A percentile compares a stretch with the other conserved stretches of the same genome.
phyloP scores from a whole-genome alignment of 1,140 invertebrate genomes.

The Drosophila eugracilis region DNA sequence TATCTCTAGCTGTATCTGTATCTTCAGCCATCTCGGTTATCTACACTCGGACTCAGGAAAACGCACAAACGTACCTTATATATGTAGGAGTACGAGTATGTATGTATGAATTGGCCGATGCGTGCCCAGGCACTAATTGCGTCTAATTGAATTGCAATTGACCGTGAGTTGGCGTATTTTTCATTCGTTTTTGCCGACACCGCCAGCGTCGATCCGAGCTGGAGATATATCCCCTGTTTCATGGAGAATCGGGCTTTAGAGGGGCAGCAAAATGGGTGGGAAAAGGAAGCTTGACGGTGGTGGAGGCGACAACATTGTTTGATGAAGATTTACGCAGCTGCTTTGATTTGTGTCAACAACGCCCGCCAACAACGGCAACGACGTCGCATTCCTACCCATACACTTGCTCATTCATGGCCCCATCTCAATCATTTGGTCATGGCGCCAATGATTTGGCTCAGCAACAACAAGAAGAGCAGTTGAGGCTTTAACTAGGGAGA shows the following conservation, averaged over 20 bases:
- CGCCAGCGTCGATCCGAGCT: slow-evolving; percentile 24
- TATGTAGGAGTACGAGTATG: slow-evolving; percentile 1
- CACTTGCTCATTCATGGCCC: slow-evolving; percentile 48
- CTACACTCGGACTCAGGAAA: slow-evolving; percentile 11
- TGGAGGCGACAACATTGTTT: slow-evolving; percentile 40
- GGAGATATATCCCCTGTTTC: slow-evolving; percentile 27
- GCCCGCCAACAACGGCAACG: slow-evolving; percentile 26
- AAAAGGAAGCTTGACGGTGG: slow-evolving; percentile 22
- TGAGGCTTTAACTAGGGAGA: slow-evolving; percentile 10
- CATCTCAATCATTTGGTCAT: slow-evolving; percentile 50
- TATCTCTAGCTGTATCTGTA: slow-evolving; percentile 32
- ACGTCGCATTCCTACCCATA: slow-evolving; percentile 30
- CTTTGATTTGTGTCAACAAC: slow-evolving; percentile 81
- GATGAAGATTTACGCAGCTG: slow-evolving; percentile 79
- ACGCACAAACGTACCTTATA: not conserved
- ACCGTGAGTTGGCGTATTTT: slow-evolving; percentile 81
- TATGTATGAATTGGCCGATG: slow-evolving; percentile 53
- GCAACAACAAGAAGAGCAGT: slow-evolving; percentile 2
- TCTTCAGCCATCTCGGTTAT: slow-evolving; percentile 23
- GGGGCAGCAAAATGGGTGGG: not conserved
- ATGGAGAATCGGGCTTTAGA: not conserved
- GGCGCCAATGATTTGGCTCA: slow-evolving; percentile 66
- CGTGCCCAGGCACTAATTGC: slow-evolving; percentile 76
- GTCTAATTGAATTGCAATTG: slow-evolving; percentile 83
- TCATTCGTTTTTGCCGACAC: slow-evolving; percentile 64